These are phyloP conservation scores for Hartigia nigra DNA, from an alignment of 2,888 invertebrate species.

Conservation along the genomic window DNA sequence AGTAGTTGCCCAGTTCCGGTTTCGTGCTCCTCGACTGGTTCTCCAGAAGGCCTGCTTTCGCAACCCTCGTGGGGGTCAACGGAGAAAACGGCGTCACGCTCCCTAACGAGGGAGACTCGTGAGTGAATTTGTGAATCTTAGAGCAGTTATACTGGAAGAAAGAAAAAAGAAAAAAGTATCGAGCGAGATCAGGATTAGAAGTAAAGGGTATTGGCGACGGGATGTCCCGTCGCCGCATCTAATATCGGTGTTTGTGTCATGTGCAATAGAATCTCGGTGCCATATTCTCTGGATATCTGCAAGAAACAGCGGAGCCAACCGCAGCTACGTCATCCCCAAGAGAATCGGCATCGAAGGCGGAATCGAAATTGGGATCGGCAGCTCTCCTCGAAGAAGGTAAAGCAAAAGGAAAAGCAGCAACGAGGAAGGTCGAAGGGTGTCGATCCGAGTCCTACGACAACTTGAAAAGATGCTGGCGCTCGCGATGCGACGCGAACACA, in stretches of 20 bases:
- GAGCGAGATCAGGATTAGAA: not conserved
- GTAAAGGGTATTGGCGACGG: not conserved
- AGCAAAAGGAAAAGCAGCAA: constrained; percentile 25
- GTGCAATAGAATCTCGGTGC: constrained; percentile 11
- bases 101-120: not conserved
- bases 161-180: not conserved
- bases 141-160: not conserved
- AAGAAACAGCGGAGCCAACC: constrained; percentile 8
- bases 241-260: constrained; percentile 12
- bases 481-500: constrained; percentile 65
- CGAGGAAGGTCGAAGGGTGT: not conserved
- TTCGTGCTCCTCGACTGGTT: not conserved
- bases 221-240: not conserved
- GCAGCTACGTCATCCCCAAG: not conserved
- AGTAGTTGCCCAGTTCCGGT: not conserved
- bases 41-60: not conserved
- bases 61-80: not conserved
- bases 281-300: constrained; percentile 25
- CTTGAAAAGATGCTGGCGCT: constrained; percentile 64
- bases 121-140: not conserved
- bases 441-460: constrained; percentile 26
- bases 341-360: not conserved
- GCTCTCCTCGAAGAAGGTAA: constrained; percentile 23
- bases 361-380: not conserved
- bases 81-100: not conserved